Base-by-base conservation (phyloP, 37 sponge, comb jelly and placozoan species). In the Petrosia ficiformis region DNA sequence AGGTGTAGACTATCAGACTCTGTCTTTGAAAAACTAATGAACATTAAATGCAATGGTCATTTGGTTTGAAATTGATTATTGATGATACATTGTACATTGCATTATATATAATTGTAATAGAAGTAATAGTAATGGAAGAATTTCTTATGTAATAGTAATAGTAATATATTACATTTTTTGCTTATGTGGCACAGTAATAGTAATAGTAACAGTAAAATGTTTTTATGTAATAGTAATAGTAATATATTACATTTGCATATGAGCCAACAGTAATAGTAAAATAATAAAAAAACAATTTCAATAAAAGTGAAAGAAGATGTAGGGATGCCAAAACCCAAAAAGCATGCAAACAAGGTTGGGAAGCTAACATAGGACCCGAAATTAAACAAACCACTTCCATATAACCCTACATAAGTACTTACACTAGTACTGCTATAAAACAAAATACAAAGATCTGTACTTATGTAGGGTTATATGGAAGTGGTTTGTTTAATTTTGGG, bases 1-100 rank as follows among this genome's bases (percentile, higher is more conserved):
- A 59, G 76, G 31, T 75, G 64, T 59, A 59, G 63, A 75, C 38
- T 75, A n/a, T 75, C 41, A 24, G 76, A 75, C 44, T 38, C 41
- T 39, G 61, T 58, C 59, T 75, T 75, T 34, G 56, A 75, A 14
- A 75, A 75, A 54, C 44, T 75, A 11, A 75, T 75, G 33, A 75
- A 59, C 39, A 75, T 75, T 38, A 75, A 58, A 75, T 75, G 76
- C 76, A 75, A 75, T 75, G 44, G 76, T 75, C 60, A 57, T 75
- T 75, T 75, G 74, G 54, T 73, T 73, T 54, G 54, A n/a, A n/a
- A 32, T 73, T 73, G 44, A 29, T 54, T 73, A 14, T 54, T 73
- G 44, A 44, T 4, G 14, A 39, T 39, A 54, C 32, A 54, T 25
- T 73, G 44, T 43, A 36, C 54, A 11, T 73, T 48, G 56, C 21